Conservation (phyloP, 1,140 invertebrate genomes). For the Drosophila kepulauana region DNA sequence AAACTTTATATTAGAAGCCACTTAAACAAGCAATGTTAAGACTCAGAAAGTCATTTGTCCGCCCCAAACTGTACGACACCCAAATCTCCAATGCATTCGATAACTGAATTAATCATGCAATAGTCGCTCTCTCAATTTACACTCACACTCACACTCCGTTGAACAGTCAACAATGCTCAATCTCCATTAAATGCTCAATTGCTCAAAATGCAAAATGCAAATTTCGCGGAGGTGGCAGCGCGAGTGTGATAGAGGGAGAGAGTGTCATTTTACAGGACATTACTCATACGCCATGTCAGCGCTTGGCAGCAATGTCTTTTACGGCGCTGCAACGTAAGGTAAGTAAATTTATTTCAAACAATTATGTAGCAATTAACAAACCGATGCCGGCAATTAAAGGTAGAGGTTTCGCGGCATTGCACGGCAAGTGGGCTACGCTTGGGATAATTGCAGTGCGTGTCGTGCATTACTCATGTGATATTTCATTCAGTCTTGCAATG, state of each 20-base stretch:
- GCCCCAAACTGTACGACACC: conserved; percentile 17
- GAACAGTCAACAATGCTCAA: conserved; percentile 43
- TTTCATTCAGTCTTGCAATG: conserved; percentile 51
- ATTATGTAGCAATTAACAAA: conserved; percentile 83
- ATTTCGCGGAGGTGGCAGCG: conserved; percentile 24
- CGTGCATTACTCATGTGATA: conserved; percentile 74
- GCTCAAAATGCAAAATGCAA: conserved; percentile 57
- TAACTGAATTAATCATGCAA: conserved; percentile 54
- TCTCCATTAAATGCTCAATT: conserved; percentile 56
- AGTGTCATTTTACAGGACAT: conserved; percentile 47
- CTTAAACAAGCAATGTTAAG: conserved; percentile 9
- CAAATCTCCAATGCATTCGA: conserved; percentile 29
- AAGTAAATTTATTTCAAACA: conserved; percentile 83
- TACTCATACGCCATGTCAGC: conserved; percentile 77
- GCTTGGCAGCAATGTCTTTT: conserved; percentile 43
- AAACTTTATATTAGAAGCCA: conserved; percentile 3
- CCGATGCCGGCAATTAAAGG: conserved; percentile 79
- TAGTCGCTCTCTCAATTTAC: conserved; percentile 29
- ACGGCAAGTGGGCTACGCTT: neutral
- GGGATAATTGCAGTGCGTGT: conserved; percentile 34
- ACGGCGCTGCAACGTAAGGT: conserved; percentile 16
- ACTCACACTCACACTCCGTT: neutral
- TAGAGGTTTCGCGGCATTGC: conserved; percentile 7
- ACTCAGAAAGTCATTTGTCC: conserved; percentile 29
- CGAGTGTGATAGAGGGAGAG: neutral